Conservation (phyloP, 1,140 invertebrate genomes). For the Harlomillsia oculata region DNA sequence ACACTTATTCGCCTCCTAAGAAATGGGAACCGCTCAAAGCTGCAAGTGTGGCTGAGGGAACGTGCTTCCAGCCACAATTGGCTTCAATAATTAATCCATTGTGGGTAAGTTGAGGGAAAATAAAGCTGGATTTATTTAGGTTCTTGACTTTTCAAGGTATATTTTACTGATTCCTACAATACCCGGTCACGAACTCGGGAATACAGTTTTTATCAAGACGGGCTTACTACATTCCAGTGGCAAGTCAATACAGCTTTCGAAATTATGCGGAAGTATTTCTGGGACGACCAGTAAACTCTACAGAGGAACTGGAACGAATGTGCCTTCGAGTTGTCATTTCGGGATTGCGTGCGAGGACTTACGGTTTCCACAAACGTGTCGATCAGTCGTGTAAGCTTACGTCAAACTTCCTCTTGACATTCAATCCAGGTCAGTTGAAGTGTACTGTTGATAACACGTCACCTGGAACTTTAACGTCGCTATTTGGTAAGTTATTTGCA, state of each 20-base stretch:
- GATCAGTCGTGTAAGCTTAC: slow-evolving; percentile 3
- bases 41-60: neutral
- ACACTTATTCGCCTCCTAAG: neutral
- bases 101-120: neutral
- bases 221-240: slow-evolving; percentile 2
- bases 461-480: neutral
- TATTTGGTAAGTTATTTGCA: neutral
- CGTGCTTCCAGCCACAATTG: neutral
- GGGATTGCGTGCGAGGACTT: neutral
- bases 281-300: neutral
- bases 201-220: neutral
- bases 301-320: slow-evolving; percentile 1
- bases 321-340: slow-evolving; percentile 1
- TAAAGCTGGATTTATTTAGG: neutral
- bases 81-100: neutral
- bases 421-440: neutral
- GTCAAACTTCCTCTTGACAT: neutral
- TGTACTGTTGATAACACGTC: slow-evolving; percentile 2
- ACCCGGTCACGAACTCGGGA: no score
- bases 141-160: neutral
- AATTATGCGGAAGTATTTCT: slow-evolving; percentile 1
- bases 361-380: neutral
- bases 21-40: neutral
- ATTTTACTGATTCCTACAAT: no score
- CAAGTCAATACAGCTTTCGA: neutral